Evolutionary conservation across 2,888 invertebrate genomes (phyloP).

Genomic region (Morpho achilles): DNA sequence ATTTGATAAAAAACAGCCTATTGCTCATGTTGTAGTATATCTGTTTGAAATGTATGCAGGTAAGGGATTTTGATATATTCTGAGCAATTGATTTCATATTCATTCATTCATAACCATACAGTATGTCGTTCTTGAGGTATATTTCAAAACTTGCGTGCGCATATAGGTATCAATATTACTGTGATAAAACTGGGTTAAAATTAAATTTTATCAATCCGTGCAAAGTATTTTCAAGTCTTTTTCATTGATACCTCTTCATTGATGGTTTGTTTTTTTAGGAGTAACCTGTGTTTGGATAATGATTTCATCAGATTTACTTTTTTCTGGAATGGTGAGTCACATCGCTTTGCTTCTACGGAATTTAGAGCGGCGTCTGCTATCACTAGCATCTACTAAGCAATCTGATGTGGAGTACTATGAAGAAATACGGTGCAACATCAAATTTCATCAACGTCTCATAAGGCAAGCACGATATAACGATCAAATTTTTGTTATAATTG

Average conservation of each 20-base stretch:
- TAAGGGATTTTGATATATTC: conserved; percentile 31
- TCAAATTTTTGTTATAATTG: no score
- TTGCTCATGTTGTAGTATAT: conserved; percentile 58
- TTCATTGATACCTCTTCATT: no score
- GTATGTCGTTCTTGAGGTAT: background rate
- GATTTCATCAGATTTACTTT: conserved; percentile 56
- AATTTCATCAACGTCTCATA: conserved; percentile 65
- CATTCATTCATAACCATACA: background rate
- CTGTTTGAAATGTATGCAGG: conserved; percentile 65
- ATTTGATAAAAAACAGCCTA: conserved; percentile 57
- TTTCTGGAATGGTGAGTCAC: conserved; percentile 68
- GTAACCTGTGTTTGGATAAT: conserved; percentile 31
- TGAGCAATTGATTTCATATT: background rate
- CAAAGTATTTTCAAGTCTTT: no score
- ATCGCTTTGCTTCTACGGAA: conserved; percentile 56
- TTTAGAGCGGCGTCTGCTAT: conserved; percentile 51
- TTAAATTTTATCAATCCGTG: no score
- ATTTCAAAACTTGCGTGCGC: no score
- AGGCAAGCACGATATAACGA: conserved; percentile 32
- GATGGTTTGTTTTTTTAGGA: conserved; percentile 12
- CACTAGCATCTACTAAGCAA: conserved; percentile 38
- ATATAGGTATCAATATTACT: no score
- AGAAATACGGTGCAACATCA: conserved; percentile 54
- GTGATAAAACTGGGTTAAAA: no score
- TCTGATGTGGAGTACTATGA: conserved; percentile 49